These are phyloP conservation scores for Actinia tenebrosa DNA, from an alignment of 64 coral and sea anemone species.

Conservation along the genomic window DNA sequence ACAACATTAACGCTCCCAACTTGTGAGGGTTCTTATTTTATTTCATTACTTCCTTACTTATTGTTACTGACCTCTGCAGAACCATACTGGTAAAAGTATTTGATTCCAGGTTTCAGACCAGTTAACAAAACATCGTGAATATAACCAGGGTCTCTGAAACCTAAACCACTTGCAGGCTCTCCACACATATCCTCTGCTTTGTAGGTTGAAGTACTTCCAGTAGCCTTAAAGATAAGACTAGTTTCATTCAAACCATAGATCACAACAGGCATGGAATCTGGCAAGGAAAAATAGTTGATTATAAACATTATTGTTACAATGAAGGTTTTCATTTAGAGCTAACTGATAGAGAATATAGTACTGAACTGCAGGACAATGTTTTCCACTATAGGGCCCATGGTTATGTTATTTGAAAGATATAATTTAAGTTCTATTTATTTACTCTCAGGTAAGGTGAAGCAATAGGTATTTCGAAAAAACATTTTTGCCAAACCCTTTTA, in stretches of 20 bases:
- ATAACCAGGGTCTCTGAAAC: constrained; percentile 49
- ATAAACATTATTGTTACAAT: neutral
- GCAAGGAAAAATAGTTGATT: neutral
- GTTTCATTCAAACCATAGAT: constrained; percentile 48
- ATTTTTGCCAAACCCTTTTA: no score
- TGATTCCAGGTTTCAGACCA: constrained; percentile 35
- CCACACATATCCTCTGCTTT: constrained; percentile 63
- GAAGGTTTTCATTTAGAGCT: no score
- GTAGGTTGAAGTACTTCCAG: constrained; percentile 52
- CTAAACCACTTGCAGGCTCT: constrained; percentile 25
- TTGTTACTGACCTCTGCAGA: constrained; percentile 43
- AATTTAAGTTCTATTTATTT: no score
- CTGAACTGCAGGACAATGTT: no score
- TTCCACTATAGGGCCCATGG: no score
- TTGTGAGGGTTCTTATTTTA: no score
- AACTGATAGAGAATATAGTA: no score
- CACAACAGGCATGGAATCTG: constrained; percentile 66
- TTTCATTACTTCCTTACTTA: no score
- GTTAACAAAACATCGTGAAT: constrained; percentile 49
- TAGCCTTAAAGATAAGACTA: neutral
- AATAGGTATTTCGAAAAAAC: no score
- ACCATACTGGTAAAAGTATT: constrained; percentile 55
- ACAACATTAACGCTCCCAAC: no score
- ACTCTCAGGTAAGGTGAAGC: no score
- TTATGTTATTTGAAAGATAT: no score